These are phyloP conservation scores for Microcebus murinus DNA, from an alignment of 2,113 vertebrate species.

Conservation along the genomic window DNA sequence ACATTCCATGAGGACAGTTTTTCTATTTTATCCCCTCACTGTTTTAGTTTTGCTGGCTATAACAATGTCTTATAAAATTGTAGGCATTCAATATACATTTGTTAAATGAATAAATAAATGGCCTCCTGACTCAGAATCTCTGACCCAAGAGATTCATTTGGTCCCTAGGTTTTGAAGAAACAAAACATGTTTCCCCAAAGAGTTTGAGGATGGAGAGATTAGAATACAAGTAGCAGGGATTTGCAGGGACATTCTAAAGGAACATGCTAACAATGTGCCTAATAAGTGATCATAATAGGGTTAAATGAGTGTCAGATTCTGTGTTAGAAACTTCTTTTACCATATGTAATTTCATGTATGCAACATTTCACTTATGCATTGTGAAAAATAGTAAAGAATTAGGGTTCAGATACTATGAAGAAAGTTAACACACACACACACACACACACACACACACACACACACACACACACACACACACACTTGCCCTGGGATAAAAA, in stretches of 20 bases:
- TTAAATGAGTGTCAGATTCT: neutral
- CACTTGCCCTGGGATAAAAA: neutral
- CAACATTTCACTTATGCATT: neutral
- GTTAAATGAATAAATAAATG: neutral
- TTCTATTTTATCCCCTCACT: neutral
- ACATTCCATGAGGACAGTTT: neutral
- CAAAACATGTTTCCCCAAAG: neutral
- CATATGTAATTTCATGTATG: neutral
- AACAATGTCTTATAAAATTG: neutral
- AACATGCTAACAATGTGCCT: neutral
- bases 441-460: neutral
- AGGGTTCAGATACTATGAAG: neutral
- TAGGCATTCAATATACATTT: neutral
- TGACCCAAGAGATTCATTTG: neutral
- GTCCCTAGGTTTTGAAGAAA: neutral
- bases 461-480: neutral
- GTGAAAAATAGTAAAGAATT: neutral
- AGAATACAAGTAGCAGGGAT: neutral
- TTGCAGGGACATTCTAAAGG: neutral
- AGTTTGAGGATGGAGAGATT: neutral
- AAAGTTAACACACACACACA: neutral
- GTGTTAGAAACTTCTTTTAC: neutral
- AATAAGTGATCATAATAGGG: neutral
- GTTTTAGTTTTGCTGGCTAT: neutral
- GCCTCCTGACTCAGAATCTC: neutral